Evolutionary conservation across 1,140 invertebrate genomes (phyloP), one percentile per base, ranked within the genome.

Genomic region (Brachystomella parvula): DNA sequence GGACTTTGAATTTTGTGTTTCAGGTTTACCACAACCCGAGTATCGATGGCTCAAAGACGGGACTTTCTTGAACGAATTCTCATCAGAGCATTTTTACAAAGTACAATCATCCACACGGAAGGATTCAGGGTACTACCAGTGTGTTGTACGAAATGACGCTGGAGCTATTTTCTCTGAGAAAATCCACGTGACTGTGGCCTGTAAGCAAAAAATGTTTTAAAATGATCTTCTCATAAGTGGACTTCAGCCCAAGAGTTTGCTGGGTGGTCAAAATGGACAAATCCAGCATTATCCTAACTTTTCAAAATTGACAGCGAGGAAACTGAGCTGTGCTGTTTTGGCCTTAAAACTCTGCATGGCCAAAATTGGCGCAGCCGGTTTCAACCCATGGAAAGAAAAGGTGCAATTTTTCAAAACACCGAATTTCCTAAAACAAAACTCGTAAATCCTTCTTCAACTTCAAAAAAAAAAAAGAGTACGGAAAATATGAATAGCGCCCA

Each of bases 1-100:
- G n/a, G 3, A 60, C 21, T 26, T 44, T 28, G 33, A 56, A 19
- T 59, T 58, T 53, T 73, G n/a, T 64, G 49, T 74, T 74, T 73
- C 80, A 92, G 91, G 90, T 70, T 86, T 87, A 77, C 92, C 92
- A 12, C 86, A 89, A 75, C 91, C 91, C 3, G 86, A 87, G 77
- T 94, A 94, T 78, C 84, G 86, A 75, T 96, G 92, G 91, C 80
- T 91, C 61, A 94, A 92, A 79, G 89, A 96, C 76, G 89, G 88
- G 3, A 49, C 47, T 3, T 66, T 86, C 39, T 78, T 91, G 58
- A 86, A 84, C 39, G 86, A 87, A 72, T 88, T 87, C 74, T 83
- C 84, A 3, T 77, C 77, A 0, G 88, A 90, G 75, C 82, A 86
- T 73, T 90, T 88, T 76, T 88, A 89, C 77, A 86, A 88, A 75